Conservation (phyloP, 2,888 invertebrate species). For the Camponotus fellah region DNA sequence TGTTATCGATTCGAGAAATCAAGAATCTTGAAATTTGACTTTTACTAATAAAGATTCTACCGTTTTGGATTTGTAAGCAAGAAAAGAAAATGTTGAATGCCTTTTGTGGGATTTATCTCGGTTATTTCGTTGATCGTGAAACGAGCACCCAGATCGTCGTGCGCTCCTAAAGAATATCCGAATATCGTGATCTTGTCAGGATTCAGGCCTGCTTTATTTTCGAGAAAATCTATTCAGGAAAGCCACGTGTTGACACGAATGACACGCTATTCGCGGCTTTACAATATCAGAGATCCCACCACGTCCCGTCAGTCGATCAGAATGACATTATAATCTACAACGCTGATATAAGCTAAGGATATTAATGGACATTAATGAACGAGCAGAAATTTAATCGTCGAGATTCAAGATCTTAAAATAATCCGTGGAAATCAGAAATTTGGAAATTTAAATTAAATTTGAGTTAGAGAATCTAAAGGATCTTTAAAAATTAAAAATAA, state of each 20-base stretch:
- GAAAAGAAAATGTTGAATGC: too few species aligned
- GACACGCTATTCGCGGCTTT: background rate
- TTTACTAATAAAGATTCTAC: too few species aligned
- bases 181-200: background rate
- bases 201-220: constrained; percentile 15
- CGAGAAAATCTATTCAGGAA: constrained; percentile 4
- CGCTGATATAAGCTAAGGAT: constrained; percentile 19
- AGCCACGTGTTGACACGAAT: constrained; percentile 1
- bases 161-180: background rate
- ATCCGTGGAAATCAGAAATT: background rate
- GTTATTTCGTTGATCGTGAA: background rate
- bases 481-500: too few species aligned
- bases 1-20: too few species aligned
- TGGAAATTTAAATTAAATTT: background rate
- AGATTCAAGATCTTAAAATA: background rate
- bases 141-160: background rate
- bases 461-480: background rate
- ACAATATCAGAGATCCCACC: background rate
- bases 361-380: background rate
- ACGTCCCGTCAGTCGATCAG: background rate
- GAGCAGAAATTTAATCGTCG: too few species aligned
- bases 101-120: too few species aligned
- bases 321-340: constrained; percentile 10
- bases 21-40: too few species aligned
- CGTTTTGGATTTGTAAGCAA: too few species aligned